Base-by-base conservation (phyloP, 1,140 invertebrate species). In the Coelopa frigida region DNA sequence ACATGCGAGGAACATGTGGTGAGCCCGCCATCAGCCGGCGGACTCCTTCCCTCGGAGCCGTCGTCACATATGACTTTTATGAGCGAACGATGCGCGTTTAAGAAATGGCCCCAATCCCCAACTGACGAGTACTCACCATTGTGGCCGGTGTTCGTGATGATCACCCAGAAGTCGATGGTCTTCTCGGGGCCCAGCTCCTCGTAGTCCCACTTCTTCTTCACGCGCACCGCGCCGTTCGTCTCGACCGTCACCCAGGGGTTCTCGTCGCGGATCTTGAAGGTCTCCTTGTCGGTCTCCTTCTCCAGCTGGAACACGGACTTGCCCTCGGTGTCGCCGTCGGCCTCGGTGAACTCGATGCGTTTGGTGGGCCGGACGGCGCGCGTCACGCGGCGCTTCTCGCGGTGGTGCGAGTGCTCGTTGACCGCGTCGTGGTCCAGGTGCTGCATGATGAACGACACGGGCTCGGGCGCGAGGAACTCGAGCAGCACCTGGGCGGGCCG, bases 201-300 rank as follows among this genome's bases (percentile, higher is more conserved):
- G 70, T 91, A 95, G 75, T 95, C 90, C 91, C 91, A 95, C 77
- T 92, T 92, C 78, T 92, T 89, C 72, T 92, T 93, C 27, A 95
- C 89, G 56, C 84, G 81, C 48, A 95, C 90, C 22, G 89, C 87
- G 46, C 91, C 91, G 72, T 88, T 92, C 6, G 84, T 78, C 65
- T 89, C 89, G 27, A 95, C 90, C 11, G 85, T 90, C 20, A 95
- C 89, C 91, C 91, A 95, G 36, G 85, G 83, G 73, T 91, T 93
- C 69, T 92, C 88, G 55, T 94, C 90, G 45, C 89, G 76, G 56
- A 95, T 91, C 72, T 93, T 93, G 67, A 93, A 95, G 8, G 85
- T 89, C 67, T 95, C 91, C 56, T 85, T 79, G 46, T 93, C 88
- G 17, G 87, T 88, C 71, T 94, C 89, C 65, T 93, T 94, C 57